Evolutionary conservation across 2,797 vertebrate genomes (phyloP).

Genomic region (Tachyglossus aculeatus): DNA sequence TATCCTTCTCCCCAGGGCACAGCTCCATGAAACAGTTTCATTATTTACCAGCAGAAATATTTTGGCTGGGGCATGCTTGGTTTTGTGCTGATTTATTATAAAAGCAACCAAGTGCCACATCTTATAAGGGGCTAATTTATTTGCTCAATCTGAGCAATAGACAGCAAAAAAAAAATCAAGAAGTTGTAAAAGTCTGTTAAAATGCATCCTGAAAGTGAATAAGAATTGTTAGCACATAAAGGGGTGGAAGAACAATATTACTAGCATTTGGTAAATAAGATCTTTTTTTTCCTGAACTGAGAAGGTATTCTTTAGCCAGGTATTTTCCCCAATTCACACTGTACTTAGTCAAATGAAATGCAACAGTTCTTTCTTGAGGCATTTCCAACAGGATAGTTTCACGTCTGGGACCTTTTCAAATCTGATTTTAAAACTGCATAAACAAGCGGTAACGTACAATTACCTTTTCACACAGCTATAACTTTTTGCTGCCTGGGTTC

Average conservation of each 20-base stretch:
- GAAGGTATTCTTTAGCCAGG: too few species aligned
- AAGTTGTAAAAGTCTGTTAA: too few species aligned
- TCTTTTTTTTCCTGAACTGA: too few species aligned
- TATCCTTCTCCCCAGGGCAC: not conserved
- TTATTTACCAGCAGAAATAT: conserved; percentile 25
- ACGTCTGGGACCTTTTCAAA: not conserved
- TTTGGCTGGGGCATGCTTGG: not conserved
- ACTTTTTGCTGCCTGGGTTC: not conserved
- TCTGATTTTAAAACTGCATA: not conserved
- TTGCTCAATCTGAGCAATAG: conserved; percentile 5
- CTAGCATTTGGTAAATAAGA: conserved; percentile 22
- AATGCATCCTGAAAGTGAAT: not conserved
- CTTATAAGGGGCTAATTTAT: conserved; percentile 20
- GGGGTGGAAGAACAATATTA: not conserved
- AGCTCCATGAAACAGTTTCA: conserved; percentile 6
- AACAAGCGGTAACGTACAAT: not conserved
- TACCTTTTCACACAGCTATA: not conserved
- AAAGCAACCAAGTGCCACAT: conserved; percentile 7
- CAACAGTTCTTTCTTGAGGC: not conserved
- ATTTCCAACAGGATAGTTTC: not conserved
- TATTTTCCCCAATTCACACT: not conserved
- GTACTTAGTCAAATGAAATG: conserved; percentile 8
- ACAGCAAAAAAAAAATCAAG: conserved; percentile 21
- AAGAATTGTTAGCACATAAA: not conserved
- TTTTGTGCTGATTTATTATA: conserved; percentile 6